Conservation (phyloP, 1,140 invertebrate species). For the Pristionchus pacificus region DNA sequence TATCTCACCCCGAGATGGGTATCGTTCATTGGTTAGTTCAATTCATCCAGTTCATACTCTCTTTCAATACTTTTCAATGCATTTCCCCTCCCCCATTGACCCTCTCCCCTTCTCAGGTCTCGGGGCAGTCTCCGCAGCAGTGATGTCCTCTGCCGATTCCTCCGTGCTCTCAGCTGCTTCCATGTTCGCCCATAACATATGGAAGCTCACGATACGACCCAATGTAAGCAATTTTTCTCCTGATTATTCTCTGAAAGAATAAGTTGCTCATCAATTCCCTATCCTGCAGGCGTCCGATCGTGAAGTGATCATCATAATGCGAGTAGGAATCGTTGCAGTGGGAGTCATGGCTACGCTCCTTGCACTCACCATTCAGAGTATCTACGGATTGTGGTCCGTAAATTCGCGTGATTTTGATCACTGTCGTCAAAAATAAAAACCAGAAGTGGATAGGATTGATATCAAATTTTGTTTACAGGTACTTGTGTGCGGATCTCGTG, state of each 20-base stretch:
- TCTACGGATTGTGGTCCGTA: slow-evolving; percentile 84
- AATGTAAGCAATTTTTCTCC: slow-evolving; percentile 64
- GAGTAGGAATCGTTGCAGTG: slow-evolving; percentile 83
- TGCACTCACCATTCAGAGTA: slow-evolving; percentile 90
- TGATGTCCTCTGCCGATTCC: slow-evolving; percentile 94
- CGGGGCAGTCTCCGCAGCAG: slow-evolving; percentile 93
- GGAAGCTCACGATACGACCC: slow-evolving; percentile 89
- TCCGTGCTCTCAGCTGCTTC: slow-evolving; percentile 91
- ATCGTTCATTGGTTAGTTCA: slow-evolving; percentile 74
- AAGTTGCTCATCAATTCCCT: slow-evolving; percentile 2
- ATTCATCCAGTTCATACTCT: no score
- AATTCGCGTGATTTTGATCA: no score
- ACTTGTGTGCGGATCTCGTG: slow-evolving; percentile 87
- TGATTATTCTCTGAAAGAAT: no score
- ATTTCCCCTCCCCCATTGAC: no score
- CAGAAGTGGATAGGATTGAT: no score
- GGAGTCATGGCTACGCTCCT: slow-evolving; percentile 83
- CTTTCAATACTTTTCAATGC: no score
- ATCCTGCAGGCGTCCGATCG: slow-evolving; percentile 79
- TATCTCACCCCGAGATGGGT: slow-evolving; percentile 85
- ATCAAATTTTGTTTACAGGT: no score
- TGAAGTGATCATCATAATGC: slow-evolving; percentile 98
- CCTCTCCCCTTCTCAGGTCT: slow-evolving; percentile 62
- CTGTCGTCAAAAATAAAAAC: no score
- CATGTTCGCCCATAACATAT: slow-evolving; percentile 96